Percentiles rank a stretch among this genome's conserved stretches.
Evolutionary conservation across 2,797 vertebrate genomes (phyloP).

Genomic region (Rhabdophis nuchalis): DNA sequence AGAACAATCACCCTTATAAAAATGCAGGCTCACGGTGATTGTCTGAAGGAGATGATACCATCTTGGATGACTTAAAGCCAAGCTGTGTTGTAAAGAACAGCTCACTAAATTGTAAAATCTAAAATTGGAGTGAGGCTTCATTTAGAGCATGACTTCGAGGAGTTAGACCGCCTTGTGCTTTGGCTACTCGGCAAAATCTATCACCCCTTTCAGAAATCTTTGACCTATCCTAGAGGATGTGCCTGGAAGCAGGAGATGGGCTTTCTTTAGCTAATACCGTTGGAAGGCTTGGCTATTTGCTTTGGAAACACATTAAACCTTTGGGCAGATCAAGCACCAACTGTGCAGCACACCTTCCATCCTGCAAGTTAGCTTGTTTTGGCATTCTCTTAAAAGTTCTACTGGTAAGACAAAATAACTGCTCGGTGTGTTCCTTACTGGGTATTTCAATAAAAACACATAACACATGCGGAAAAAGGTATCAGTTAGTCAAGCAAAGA

Average conservation of each 20-base stretch:
- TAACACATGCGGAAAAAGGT: background rate
- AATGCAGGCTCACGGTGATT: background rate
- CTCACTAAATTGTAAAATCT: background rate
- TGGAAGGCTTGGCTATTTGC: conserved; percentile 7
- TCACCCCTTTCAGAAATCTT: background rate
- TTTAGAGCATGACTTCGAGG: background rate
- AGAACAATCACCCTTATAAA: background rate
- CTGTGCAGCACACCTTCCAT: conserved; percentile 20
- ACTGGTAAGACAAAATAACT: background rate
- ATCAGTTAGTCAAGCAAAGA: background rate
- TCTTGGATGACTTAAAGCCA: no score
- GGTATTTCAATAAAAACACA: background rate
- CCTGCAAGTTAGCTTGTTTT: conserved; percentile 15
- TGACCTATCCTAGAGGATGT: background rate
- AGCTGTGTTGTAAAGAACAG: background rate
- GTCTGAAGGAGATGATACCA: background rate
- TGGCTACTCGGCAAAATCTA: no score
- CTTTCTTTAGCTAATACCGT: background rate
- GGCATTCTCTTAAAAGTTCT: background rate
- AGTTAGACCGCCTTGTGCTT: background rate
- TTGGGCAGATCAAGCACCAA: background rate
- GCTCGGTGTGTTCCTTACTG: background rate
- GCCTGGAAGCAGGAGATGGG: background rate
- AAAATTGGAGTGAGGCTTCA: background rate
- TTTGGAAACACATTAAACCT: conserved; percentile 20